Percentiles rank a stretch among this genome's conserved stretches.
phyloP scores from a whole-genome alignment of 1,140 invertebrate species.

The Cyphomyrmex costatus region DNA sequence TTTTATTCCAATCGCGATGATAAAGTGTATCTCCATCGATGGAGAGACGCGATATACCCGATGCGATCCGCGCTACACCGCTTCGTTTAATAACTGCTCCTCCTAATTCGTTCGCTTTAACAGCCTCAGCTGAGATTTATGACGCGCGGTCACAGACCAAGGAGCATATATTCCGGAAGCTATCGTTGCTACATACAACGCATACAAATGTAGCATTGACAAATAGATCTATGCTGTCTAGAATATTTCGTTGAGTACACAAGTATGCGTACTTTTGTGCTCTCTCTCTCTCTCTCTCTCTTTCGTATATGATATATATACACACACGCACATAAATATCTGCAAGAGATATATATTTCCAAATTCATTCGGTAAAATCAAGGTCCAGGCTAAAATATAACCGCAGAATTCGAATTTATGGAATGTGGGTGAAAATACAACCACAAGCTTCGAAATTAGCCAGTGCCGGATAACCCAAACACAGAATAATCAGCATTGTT shows the following conservation, averaged over 20 bases:
- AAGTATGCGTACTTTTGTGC: background rate
- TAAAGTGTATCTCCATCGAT: conserved; percentile 30
- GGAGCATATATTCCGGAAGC: background rate
- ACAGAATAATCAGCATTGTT: background rate
- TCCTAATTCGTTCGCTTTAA: conserved; percentile 70
- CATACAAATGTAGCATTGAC: background rate
- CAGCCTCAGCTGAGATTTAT: conserved; percentile 22
- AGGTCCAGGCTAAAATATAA: background rate
- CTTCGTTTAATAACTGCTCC: conserved; percentile 59
- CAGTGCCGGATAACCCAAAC: background rate
- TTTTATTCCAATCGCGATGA: conserved; percentile 40
- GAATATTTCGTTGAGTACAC: background rate
- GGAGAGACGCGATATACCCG: conserved; percentile 37
- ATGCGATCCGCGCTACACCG: conserved; percentile 50
- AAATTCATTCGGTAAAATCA: conserved; percentile 3
- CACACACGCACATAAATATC: background rate
- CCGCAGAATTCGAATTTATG: conserved; percentile 14
- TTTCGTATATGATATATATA: no score
- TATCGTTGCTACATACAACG: background rate
- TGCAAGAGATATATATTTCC: background rate
- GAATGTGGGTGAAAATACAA: background rate
- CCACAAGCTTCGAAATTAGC: conserved; percentile 17
- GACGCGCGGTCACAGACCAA: background rate
- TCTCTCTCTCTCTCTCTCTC: no score
- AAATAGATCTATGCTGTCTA: background rate